phyloP scores from a whole-genome alignment of 2,797 vertebrate species.

The Pseudomugil tenellus region DNA sequence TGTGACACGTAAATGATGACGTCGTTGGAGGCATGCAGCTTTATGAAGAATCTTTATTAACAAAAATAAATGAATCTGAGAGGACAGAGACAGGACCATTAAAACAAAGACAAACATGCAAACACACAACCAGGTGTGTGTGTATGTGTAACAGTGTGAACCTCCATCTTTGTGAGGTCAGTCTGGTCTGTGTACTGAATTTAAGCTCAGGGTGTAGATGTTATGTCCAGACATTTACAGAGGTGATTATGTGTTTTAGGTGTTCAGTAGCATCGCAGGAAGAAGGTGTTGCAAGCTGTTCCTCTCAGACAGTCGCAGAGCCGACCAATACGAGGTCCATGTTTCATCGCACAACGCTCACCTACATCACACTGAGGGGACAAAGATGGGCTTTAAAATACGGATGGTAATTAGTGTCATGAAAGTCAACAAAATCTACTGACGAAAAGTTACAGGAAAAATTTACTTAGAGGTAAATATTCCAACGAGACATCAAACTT shows the following conservation, averaged over 20 bases:
- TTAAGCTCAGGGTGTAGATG: background rate
- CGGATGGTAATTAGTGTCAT: background rate
- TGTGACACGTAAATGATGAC: slow-evolving; percentile 11
- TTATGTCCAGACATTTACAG: slow-evolving; percentile 14
- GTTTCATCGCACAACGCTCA: slow-evolving; percentile 86
- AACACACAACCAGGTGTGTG: slow-evolving; percentile 29
- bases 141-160: slow-evolving; percentile 6
- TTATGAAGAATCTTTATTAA: slow-evolving; percentile 67
- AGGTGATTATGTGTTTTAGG: slow-evolving; percentile 4
- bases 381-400: background rate
- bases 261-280: slow-evolving; percentile 86
- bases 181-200: background rate
- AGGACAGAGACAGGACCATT: slow-evolving; percentile 27
- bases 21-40: slow-evolving; percentile 26
- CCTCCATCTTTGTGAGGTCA: slow-evolving; percentile 25
- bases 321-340: slow-evolving; percentile 85
- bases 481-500: too few relatives aligned
- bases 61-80: slow-evolving; percentile 62
- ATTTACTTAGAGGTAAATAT: too few relatives aligned
- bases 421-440: background rate
- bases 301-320: slow-evolving; percentile 87
- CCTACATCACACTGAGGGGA: slow-evolving; percentile 82
- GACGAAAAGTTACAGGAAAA: background rate
- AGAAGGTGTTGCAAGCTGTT: slow-evolving; percentile 86
- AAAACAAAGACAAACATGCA: slow-evolving; percentile 49